Conservation (phyloP, 2,888 invertebrate species). For the Rhogogaster chlorosoma region DNA sequence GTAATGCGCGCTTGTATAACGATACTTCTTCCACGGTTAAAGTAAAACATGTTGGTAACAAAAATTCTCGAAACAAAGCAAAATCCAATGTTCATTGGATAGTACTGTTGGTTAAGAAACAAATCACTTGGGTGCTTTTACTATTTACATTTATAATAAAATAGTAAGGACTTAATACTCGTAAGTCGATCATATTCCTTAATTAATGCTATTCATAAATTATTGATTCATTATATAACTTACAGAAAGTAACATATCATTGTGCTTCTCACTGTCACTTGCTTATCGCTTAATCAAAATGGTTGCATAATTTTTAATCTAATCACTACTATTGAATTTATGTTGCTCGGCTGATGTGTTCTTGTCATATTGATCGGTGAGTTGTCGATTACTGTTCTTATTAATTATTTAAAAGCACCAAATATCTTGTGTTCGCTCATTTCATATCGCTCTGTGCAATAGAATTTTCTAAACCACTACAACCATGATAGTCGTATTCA, state of each 20-base stretch:
- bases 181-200: background rate
- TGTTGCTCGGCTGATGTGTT: background rate
- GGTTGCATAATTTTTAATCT: constrained; percentile 6
- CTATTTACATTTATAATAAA: background rate
- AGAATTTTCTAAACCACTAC: background rate
- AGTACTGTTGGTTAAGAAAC: background rate
- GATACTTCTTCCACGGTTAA: background rate
- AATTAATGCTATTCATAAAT: background rate
- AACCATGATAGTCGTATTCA: background rate
- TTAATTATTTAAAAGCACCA: background rate
- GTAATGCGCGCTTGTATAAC: too few relatives aligned
- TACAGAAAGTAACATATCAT: background rate
- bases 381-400: background rate
- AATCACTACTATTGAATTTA: background rate
- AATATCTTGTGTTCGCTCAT: background rate
- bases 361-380: background rate
- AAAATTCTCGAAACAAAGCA: background rate
- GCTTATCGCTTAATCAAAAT: background rate
- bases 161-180: background rate
- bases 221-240: background rate
- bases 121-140: background rate
- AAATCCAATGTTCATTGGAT: background rate
- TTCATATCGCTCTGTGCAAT: background rate
- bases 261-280: background rate
- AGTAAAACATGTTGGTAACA: background rate